Evolutionary conservation across 2,113 vertebrate genomes (phyloP).

Genomic region (Gopherus evgoodei): DNA sequence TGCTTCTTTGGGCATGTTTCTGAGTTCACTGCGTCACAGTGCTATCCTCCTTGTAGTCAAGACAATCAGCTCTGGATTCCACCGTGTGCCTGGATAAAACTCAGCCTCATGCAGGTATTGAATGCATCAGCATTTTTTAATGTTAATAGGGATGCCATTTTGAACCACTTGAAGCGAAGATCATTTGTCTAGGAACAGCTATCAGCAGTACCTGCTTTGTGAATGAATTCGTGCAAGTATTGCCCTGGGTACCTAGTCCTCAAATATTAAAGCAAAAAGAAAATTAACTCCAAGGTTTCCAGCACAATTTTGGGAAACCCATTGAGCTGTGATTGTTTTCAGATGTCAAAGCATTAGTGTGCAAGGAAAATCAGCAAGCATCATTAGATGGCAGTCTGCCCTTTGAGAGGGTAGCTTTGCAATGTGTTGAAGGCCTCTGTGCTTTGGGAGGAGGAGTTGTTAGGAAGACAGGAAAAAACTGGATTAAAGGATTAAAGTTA

Average conservation of each 20-base stretch:
- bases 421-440: not conserved
- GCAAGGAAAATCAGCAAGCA: rapidly evolving
- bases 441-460: not conserved
- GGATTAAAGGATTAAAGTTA: not conserved
- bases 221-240: not conserved
- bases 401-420: constrained; percentile 2
- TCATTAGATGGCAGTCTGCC: rapidly evolving
- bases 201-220: rapidly evolving
- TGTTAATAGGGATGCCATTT: not conserved
- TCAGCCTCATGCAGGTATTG: not conserved
- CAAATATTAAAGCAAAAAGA: not conserved
- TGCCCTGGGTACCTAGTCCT: not conserved
- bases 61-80: rapidly evolving
- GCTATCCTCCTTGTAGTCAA: not conserved
- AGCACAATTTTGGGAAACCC: too few species aligned
- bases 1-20: not conserved
- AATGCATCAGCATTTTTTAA: rapidly evolving
- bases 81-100: rapidly evolving
- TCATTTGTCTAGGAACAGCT: not conserved
- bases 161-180: not conserved
- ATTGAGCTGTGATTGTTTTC: rapidly evolving
- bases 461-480: not conserved
- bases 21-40: not conserved
- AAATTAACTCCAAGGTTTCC: not conserved
- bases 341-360: too few species aligned